Base-by-base conservation (phyloP, 2,888 invertebrate genomes). In the Clivina fossor region DNA sequence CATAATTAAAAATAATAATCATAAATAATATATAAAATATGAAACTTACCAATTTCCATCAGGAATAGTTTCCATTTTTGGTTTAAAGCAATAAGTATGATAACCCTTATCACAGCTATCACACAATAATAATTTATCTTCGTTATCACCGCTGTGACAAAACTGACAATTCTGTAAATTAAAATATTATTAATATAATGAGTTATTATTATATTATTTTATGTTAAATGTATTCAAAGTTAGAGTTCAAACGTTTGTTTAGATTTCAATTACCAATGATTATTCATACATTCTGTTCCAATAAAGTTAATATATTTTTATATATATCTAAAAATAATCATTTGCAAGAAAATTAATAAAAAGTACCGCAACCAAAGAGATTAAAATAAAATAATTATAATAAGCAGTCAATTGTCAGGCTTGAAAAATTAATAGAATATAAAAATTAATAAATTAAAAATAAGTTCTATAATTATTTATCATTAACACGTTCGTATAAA, bases 101-200 rank as follows among this genome's bases (percentile, higher is more conserved):
- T 96, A 97, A 46, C 97, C 98, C 72, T 93, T 92, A 76, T 98
- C 98, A 76, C 98, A 98, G 61, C 95, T 93, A 76, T 98, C 98
- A 74, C 98, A 98, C 18, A 98, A 79, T 64, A 98, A 76, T 63
- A 98, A 77, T 73, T 95, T 90, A 64, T 93, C 96, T 73, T 98
- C 97, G 68, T 95, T 93, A 76, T 97, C 96, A 58, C 95, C 97
- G 68, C 89, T 88, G 69, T 91, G 85, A 77, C 98, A 98, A 76
- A 98, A 95, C 76, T 98, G 97, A 76, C 97, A 97, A 76, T 92
- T 91, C 93, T 96, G 84, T 58, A 78, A 78, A 68, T 62, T 51
- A 59, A 62, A 58, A 49, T 40, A 33, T 15, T 30, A n/a, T n/a
- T n/a, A n/a, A n/a, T n/a, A n/a, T n/a, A n/a, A n/a, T n/a, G n/a